phyloP scores from a whole-genome alignment of 1,140 invertebrate species.

The Drosophila saltans region DNA sequence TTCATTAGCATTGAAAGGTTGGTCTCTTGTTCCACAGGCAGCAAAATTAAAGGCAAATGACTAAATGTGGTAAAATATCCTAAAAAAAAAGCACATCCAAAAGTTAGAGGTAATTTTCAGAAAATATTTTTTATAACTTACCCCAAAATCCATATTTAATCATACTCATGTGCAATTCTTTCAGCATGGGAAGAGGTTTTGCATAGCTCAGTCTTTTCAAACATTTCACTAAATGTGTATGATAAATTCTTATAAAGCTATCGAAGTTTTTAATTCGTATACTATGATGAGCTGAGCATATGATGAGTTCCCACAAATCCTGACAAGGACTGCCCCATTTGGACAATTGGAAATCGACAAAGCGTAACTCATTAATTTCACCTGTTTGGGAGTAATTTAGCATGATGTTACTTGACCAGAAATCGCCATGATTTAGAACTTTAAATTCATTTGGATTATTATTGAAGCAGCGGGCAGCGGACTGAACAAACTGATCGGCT shows the following conservation, averaged over 20 bases:
- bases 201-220: slow-evolving; percentile 61
- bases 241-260: slow-evolving; percentile 71
- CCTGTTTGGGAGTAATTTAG: slow-evolving; percentile 71
- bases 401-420: slow-evolving; percentile 83
- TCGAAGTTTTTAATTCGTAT: slow-evolving; percentile 74
- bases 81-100: background rate
- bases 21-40: slow-evolving; percentile 70
- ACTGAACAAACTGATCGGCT: slow-evolving; percentile 70
- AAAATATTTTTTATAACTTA: slow-evolving; percentile 4
- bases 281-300: slow-evolving; percentile 67
- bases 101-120: slow-evolving; percentile 16
- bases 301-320: slow-evolving; percentile 80
- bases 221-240: slow-evolving; percentile 64
- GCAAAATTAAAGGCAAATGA: slow-evolving; percentile 69
- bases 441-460: slow-evolving; percentile 84
- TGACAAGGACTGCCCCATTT: slow-evolving; percentile 79
- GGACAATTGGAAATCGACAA: slow-evolving; percentile 83
- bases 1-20: slow-evolving; percentile 64
- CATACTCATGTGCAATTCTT: slow-evolving; percentile 74
- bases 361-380: slow-evolving; percentile 73
- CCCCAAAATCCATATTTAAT: slow-evolving; percentile 77
- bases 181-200: slow-evolving; percentile 61
- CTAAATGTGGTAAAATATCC: slow-evolving; percentile 76
- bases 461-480: slow-evolving; percentile 62
- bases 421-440: slow-evolving; percentile 87